Conservation (phyloP, 2,797 vertebrate species). For the Channa striata region DNA sequence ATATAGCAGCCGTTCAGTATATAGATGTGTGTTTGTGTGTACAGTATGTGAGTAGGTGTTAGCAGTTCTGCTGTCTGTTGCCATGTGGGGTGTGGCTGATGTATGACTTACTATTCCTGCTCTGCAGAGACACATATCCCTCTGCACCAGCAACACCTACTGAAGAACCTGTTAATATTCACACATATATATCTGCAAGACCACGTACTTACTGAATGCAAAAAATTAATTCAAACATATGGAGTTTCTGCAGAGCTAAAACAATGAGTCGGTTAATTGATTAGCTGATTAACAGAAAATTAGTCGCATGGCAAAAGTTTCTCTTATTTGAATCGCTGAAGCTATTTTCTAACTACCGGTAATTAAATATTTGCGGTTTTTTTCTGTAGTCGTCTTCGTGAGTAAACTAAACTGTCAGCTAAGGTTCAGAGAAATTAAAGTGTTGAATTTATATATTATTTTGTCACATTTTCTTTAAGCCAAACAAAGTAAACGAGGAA, state of each 20-base stretch:
- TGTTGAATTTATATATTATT: too few relatives aligned
- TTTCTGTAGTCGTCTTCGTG: too few relatives aligned
- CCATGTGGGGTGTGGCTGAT: constrained; percentile 44
- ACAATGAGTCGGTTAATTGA: not conserved
- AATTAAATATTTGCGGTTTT: too few relatives aligned
- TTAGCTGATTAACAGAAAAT: too few relatives aligned
- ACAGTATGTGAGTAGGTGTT: constrained; percentile 32
- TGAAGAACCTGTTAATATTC: constrained; percentile 22
- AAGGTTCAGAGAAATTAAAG: too few relatives aligned
- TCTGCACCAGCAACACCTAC: constrained; percentile 15
- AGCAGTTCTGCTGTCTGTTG: constrained; percentile 30
- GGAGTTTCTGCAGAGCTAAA: not conserved
- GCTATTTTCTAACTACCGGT: too few relatives aligned
- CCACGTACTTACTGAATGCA: not conserved
- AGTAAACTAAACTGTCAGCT: too few relatives aligned
- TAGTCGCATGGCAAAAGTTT: too few relatives aligned
- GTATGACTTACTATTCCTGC: constrained; percentile 52
- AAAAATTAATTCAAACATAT: not conserved
- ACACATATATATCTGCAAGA: not conserved
- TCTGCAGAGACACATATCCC: constrained; percentile 21
- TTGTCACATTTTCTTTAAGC: too few relatives aligned
- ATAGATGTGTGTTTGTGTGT: constrained; percentile 23
- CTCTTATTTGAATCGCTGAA: too few relatives aligned
- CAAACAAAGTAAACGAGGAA: too few relatives aligned
- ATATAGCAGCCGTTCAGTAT: constrained; percentile 23